phyloP scores from a whole-genome alignment of 2,113 vertebrate species.

The Herpailurus yagouaroundi region DNA sequence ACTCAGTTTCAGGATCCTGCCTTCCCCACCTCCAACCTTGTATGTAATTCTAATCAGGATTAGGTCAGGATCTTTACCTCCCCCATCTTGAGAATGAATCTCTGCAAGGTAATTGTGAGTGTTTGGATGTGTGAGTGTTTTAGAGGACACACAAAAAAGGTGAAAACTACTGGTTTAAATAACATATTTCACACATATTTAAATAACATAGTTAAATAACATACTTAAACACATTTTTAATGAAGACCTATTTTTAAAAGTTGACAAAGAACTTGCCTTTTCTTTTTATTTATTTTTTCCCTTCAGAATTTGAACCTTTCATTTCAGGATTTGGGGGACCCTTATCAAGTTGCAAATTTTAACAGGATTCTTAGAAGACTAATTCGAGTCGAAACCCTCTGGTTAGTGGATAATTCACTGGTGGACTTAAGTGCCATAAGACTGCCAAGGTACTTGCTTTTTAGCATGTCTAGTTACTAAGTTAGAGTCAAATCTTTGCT shows the following conservation, averaged over 20 bases:
- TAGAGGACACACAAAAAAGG: not conserved
- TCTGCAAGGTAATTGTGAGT: not conserved
- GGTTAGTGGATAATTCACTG: constrained; percentile 94
- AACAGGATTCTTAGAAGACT: constrained; percentile 91
- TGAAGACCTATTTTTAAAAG: constrained; percentile 2
- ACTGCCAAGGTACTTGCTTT: constrained; percentile 92
- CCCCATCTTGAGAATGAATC: not conserved
- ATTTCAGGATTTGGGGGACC: constrained; percentile 95
- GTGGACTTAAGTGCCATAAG: constrained; percentile 92
- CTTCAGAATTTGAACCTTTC: constrained; percentile 94
- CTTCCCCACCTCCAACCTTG: not conserved
- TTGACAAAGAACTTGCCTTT: not conserved
- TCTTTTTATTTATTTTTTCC: constrained; percentile 60
- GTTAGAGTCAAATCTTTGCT: not conserved
- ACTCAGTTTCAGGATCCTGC: not conserved
- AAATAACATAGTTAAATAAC: not conserved
- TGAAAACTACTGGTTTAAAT: not conserved
- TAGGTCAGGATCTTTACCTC: not conserved
- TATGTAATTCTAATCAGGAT: not conserved
- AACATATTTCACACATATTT: not conserved
- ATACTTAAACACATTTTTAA: not conserved
- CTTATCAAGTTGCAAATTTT: constrained; percentile 93
- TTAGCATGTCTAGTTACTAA: not conserved
- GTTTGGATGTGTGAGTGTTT: not conserved
- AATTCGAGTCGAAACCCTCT: constrained; percentile 94